These are phyloP conservation scores for Coluber constrictor DNA, from an alignment of 2,797 vertebrate genomes.

Conservation along the genomic window DNA sequence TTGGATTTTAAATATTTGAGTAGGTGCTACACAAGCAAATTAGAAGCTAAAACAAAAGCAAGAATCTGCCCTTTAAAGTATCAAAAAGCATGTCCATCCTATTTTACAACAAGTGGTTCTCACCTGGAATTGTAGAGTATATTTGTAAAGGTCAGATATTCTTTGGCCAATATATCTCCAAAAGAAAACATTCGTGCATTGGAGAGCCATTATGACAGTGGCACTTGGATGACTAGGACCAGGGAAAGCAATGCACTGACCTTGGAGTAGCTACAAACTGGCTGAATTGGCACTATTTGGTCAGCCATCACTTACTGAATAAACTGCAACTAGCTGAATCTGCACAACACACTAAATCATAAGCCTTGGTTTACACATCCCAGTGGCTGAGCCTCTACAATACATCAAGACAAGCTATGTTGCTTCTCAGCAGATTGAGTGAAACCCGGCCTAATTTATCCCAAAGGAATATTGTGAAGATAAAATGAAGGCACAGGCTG, in stretches of 20 bases:
- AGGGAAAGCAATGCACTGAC: neutral
- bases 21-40: neutral
- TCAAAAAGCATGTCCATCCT: neutral
- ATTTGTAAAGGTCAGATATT: neutral
- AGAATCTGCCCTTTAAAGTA: neutral
- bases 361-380: neutral
- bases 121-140: neutral
- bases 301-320: neutral
- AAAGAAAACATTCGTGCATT: neutral
- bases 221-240: neutral
- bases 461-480: neutral
- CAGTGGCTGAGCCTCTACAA: neutral
- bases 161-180: neutral
- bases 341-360: neutral
- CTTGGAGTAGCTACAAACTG: neutral
- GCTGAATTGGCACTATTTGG: neutral
- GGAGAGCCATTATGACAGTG: neutral
- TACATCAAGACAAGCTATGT: neutral
- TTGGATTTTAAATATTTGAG: neutral
- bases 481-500: neutral
- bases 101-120: neutral
- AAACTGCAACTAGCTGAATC: neutral
- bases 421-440: neutral
- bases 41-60: neutral
- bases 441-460: neutral